Conservation (phyloP, 1,140 invertebrate species). For the Drusus annulatus region DNA sequence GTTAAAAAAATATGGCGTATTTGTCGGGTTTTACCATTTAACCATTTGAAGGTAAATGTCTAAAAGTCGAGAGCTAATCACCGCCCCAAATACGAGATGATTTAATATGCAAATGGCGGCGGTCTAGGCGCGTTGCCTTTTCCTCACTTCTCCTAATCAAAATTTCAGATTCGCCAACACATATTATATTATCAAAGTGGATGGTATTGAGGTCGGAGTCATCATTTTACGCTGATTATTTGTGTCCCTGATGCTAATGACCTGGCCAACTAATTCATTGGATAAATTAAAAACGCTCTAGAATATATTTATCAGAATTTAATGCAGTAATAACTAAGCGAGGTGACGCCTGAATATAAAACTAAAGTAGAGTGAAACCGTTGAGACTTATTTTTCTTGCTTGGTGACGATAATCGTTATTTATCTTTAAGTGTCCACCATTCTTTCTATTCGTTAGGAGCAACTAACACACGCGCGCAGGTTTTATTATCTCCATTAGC, state of each 20-base stretch:
- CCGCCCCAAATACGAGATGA: constrained; percentile 23
- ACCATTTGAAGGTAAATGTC: background rate
- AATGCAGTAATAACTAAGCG: too few relatives aligned
- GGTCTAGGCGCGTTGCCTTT: background rate
- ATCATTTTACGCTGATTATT: constrained; percentile 29
- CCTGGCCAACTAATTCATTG: constrained; percentile 14
- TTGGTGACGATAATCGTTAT: constrained; percentile 3
- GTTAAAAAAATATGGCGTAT: too few relatives aligned
- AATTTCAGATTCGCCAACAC: constrained; percentile 28
- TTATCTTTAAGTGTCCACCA: background rate
- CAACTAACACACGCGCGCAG: too few relatives aligned
- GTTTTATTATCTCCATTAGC: too few relatives aligned
- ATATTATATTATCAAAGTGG: constrained; percentile 15
- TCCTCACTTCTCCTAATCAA: constrained; percentile 27
- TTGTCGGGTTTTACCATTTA: too few relatives aligned
- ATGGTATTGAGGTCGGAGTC: constrained; percentile 31
- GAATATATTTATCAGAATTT: constrained; percentile 4
- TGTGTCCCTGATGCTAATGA: constrained; percentile 26
- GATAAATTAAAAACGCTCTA: constrained; percentile 16
- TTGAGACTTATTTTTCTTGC: background rate
- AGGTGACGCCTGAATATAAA: too few relatives aligned
- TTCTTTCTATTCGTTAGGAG: too few relatives aligned
- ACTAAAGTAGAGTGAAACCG: too few relatives aligned
- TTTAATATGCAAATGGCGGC: constrained; percentile 27
- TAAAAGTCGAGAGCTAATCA: background rate